Percentiles rank a stretch among this genome's conserved stretches.
phyloP scores from a whole-genome alignment of 2,797 vertebrate species.

The Chelon auratus region DNA sequence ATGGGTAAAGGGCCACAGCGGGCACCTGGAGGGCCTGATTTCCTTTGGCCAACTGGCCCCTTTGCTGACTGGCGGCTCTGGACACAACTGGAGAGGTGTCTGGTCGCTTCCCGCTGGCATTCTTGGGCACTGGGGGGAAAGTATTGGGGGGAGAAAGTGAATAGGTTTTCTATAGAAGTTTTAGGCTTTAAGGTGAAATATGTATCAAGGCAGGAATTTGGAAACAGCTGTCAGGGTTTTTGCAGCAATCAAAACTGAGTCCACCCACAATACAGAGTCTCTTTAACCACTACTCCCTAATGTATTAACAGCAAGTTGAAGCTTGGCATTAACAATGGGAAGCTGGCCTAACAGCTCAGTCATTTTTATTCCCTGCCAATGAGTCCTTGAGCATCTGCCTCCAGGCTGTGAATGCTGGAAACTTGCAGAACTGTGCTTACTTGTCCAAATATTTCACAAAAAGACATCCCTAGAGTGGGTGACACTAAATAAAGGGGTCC shows the following conservation, averaged over 20 bases:
- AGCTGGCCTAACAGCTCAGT: constrained; percentile 6
- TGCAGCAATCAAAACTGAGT: not conserved
- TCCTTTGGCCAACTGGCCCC: constrained; percentile 87
- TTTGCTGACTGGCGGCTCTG: constrained; percentile 91
- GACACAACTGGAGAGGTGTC: constrained; percentile 96
- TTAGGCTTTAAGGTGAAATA: not conserved
- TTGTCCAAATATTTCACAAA: not conserved
- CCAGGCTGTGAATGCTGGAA: constrained; percentile 28
- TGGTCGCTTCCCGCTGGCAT: constrained; percentile 89
- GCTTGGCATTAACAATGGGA: constrained; percentile 25
- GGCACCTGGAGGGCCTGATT: constrained; percentile 94
- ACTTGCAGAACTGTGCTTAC: not conserved
- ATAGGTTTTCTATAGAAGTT: not conserved
- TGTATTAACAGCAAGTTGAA: constrained; percentile 9
- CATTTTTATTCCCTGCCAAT: constrained; percentile 19
- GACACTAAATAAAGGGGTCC: not conserved
- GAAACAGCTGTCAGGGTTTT: not conserved
- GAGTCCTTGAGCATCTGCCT: constrained; percentile 14
- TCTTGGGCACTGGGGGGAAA: constrained; percentile 90
- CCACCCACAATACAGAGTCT: not conserved
- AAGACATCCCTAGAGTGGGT: not conserved
- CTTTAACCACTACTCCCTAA: not conserved
- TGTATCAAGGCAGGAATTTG: not conserved
- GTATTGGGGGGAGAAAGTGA: not conserved
- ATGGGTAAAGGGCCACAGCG: constrained; percentile 93